Evolutionary conservation across 2,797 vertebrate species (phyloP), one percentile per base, ranked within the genome.

Genomic region (Mus caroli): DNA sequence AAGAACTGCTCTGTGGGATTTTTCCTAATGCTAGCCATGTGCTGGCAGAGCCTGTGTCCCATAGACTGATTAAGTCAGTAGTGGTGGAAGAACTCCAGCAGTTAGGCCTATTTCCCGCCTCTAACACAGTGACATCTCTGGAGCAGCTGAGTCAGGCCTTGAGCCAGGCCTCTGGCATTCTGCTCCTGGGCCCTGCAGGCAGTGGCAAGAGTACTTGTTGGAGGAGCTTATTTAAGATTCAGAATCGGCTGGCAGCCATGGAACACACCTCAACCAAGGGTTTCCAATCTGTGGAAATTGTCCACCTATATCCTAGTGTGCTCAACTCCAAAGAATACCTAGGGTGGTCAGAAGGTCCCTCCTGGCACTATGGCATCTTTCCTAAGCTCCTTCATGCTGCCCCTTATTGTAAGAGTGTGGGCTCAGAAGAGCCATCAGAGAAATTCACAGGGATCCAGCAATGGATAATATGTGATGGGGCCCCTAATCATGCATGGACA

Each of bases 391-490:
- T 98, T 37, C 90, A 15, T 4, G 71, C 89, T 15, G 34, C 56
- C 31, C n/a, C n/a, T 76, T 78, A 31, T 0, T 60, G n/a, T 92
- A 95, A 90, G 43, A 79, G 9, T 9, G 37, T 71, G 50, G 2
- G 19, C 75, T 20, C 43, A 56, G 88, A 43, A 90, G 52, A 11
- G 24, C 34, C 9, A 73, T 67, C 54, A 6, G 71, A 6, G 46
- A 60, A 75, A 6, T 43, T 43, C 3, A 80, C 60, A 22, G 56
- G 71, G 22, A 67, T 86, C n/a, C 96, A 98, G 75, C 99, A 98
- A 94, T 99, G 99, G 99, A 88, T 99, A 50, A 98, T 99, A 75
- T 98, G 99, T 98, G 99, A 99, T 71, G 99, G 99, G 0, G 97
- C 99, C 20, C 97, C 98, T 11, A 94, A 93, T 46, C 46, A 92